A percentile compares a stretch with the other conserved stretches of the same genome.
phyloP scores from a whole-genome alignment of 2,113 vertebrate genomes.

The Recurvirostra avosetta region DNA sequence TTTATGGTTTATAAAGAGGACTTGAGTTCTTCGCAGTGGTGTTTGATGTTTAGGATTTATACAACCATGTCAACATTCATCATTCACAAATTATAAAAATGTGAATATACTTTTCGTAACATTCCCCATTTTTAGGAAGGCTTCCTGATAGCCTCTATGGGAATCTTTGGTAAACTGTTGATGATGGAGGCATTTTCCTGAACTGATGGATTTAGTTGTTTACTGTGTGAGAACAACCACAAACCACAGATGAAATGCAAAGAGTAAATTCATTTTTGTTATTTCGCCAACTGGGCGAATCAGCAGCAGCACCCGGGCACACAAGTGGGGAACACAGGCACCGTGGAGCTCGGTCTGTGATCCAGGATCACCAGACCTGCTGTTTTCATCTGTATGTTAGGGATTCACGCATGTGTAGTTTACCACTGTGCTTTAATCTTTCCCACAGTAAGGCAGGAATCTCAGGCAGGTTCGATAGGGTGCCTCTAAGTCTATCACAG shows the following conservation, averaged over 20 bases:
- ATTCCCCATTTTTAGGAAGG: background rate
- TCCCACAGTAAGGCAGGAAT: background rate
- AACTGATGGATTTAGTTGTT: background rate
- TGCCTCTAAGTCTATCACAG: background rate
- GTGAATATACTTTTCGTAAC: background rate
- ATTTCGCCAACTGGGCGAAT: background rate
- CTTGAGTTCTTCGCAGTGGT: background rate
- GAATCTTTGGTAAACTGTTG: background rate
- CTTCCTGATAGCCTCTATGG: background rate
- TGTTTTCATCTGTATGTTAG: background rate
- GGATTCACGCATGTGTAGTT: background rate
- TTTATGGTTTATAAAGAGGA: background rate
- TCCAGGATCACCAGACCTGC: background rate
- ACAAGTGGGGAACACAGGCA: background rate
- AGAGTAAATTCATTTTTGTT: background rate
- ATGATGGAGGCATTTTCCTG: background rate
- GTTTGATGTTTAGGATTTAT: background rate
- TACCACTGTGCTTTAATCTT: background rate
- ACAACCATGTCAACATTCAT: background rate
- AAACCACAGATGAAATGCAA: background rate
- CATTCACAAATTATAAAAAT: background rate
- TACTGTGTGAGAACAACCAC: background rate
- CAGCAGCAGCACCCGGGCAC: background rate
- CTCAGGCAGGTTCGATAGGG: background rate
- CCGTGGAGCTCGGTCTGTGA: background rate